Base-by-base conservation (phyloP, 2,797 vertebrate genomes). In the Hoplostethus atlanticus region DNA sequence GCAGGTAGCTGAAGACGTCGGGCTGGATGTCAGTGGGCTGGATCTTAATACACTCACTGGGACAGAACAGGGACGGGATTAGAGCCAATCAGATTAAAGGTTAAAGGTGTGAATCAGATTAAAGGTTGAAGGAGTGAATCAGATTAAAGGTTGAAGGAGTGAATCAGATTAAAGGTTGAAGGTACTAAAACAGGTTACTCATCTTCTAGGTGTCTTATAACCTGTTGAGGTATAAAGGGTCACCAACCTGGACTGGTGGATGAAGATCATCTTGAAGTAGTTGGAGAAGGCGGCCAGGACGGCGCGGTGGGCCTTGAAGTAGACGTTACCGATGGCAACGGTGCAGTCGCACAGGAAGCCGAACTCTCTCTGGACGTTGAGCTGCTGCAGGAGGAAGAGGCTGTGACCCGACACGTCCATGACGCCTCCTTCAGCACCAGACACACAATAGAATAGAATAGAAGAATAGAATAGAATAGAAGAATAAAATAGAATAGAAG, bases 221-320 rank as follows among this genome's bases (percentile, higher is more conserved):
- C 34, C 34, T 34, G 34, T 21, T 21, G 21, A 34, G 6, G 34
- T 5, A 6, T 34, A 34, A 6, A 4, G 4, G 34, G 4, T 34
- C 0, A 34, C 4, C 6, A 84, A 98, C 98, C 97, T 99, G 65
- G 97, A 96, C 92, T 99, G 98, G 82, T 99, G 98, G 89, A 99
- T 99, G 94, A 99, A 99, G 94, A 99, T 99, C 98, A 99, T 99
- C 94, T 99, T 99, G 94, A 99, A 99, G 94, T 99, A 99, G 95
- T 98, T 99, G 80, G 97, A 98, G 92, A 99, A 99, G 68, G 98
- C 95, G 55, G 98, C 98, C 17, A 99, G 95, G 51, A 99, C 98
- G 0, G 98, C 97, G 53, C 97, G 95, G 88, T 99, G 98, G 58
- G 98, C 98, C 91, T 99, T 99, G 91, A 99, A 99, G 92, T 98